Base-by-base conservation (phyloP, 2,888 invertebrate genomes). In the Pocota personata region DNA sequence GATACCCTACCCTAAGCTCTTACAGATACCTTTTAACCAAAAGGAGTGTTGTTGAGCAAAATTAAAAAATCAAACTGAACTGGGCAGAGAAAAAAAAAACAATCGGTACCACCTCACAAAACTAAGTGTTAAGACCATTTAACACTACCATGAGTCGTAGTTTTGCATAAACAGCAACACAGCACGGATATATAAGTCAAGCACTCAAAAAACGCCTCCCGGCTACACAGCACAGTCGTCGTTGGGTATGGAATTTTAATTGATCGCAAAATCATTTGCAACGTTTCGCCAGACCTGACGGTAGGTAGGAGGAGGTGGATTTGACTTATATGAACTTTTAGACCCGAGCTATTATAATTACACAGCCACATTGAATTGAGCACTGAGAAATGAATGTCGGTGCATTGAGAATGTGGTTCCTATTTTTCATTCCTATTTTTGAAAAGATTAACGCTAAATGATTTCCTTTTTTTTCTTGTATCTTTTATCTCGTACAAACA, bases 401-500 rank as follows among this genome's bases (percentile, higher is more conserved):
- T 35, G 43, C 24, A 5, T n/a, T 50, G 72, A 62, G 60, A 79
- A 72, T 71, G 64, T 67, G 60, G 67, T 62, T 75, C 67, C 62
- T 55, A 43, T 75, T 35, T 32, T 27, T 43, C 10, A 21, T 57
- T 6, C 35, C 48, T 27, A 52, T 12, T 30, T 77, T 60, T 40
- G 27, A n/a, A 58, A 58, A 73, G 60, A 71, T 62, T 55, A 52
- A 50, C 16, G 27, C 30, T 60, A 58, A 73, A 50, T 71, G 71
- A 19, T 50, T n/a, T n/a, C n/a, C n/a, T n/a, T 52, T n/a, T 30
- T 72, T 64, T 52, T 46, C 4, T 24, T 24, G 24, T 5, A 72
- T 27, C 40, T 80, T 66, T 69, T 76, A 27, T 75, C n/a, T n/a
- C 64, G 14, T n/a, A 7, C 30, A 16, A 93, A 30, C 95, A 99